These are phyloP conservation scores for Tiliacea aurago DNA, from an alignment of 2,888 invertebrate species.

Conservation along the genomic window DNA sequence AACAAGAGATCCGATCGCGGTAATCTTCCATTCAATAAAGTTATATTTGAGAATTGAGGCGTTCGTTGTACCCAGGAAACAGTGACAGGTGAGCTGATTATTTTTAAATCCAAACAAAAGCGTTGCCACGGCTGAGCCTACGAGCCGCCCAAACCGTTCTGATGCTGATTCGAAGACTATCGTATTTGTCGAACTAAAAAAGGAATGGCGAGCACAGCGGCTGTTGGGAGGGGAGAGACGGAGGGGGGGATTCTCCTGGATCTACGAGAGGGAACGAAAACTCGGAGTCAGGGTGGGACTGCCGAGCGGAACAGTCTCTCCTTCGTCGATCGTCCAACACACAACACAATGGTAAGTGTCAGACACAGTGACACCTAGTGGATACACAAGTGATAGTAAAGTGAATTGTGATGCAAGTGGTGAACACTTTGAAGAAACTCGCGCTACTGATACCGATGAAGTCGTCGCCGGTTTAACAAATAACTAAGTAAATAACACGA, in stretches of 20 bases:
- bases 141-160: conserved; percentile 78
- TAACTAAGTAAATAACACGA: conserved; percentile 15
- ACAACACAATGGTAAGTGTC: conserved; percentile 88
- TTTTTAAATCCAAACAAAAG: conserved; percentile 80
- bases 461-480: conserved; percentile 15
- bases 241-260: conserved; percentile 77
- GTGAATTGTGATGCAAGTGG: conserved; percentile 73
- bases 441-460: conserved; percentile 26
- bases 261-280: conserved; percentile 75
- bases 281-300: conserved; percentile 90
- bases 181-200: conserved; percentile 88
- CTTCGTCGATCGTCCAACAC: conserved; percentile 87
- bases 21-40: conserved; percentile 55
- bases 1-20: conserved; percentile 20
- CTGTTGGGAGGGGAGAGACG: conserved; percentile 66
- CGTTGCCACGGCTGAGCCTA: conserved; percentile 74
- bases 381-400: conserved; percentile 62
- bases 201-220: conserved; percentile 80
- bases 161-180: conserved; percentile 79
- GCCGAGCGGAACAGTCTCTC: conserved; percentile 89
- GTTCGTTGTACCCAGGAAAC: conserved; percentile 71
- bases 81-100: conserved; percentile 79
- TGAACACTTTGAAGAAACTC: conserved; percentile 52
- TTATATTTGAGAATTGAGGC: conserved; percentile 64
- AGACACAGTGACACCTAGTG: conserved; percentile 71